Evolutionary conservation across 2,113 vertebrate genomes (phyloP).

Genomic region (Picathartes gymnocephalus): DNA sequence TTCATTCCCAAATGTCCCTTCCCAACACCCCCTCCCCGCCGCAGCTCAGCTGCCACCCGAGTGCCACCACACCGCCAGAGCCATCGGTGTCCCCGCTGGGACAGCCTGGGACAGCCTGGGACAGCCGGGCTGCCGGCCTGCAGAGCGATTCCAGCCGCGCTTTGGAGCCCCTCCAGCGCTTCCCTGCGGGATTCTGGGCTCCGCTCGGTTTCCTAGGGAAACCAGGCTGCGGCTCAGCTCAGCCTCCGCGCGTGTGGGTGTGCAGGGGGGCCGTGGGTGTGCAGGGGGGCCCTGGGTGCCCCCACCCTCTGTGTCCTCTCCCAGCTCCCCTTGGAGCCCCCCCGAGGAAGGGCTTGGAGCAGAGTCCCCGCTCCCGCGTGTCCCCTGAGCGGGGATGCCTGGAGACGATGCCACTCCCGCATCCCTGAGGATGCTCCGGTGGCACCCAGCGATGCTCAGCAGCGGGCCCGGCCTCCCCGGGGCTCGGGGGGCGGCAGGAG

Average conservation of each 20-base stretch:
- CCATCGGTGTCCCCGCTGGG: fast-evolving
- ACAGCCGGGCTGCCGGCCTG: fast-evolving
- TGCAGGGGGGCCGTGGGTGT: neutral
- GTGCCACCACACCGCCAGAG: neutral
- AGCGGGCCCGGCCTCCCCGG: too few relatives aligned
- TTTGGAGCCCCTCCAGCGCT: neutral
- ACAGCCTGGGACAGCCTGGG: too few relatives aligned
- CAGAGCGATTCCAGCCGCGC: fast-evolving
- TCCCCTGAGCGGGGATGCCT: fast-evolving
- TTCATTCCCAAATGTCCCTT: neutral
- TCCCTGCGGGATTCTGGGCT: neutral
- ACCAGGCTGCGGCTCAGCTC: neutral
- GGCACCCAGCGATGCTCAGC: neutral
- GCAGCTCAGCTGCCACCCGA: neutral
- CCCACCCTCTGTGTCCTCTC: neutral
- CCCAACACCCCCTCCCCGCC: fast-evolving
- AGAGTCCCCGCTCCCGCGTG: fast-evolving
- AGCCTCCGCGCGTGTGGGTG: neutral
- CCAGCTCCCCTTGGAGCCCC: neutral
- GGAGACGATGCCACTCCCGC: fast-evolving
- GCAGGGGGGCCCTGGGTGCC: neutral
- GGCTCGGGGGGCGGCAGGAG: fast-evolving
- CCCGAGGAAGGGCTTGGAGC: fast-evolving
- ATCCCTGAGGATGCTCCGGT: neutral
- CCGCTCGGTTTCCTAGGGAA: constrained; percentile 30